Conservation (phyloP, 2,888 invertebrate species). For the Drosophila birchii region DNA sequence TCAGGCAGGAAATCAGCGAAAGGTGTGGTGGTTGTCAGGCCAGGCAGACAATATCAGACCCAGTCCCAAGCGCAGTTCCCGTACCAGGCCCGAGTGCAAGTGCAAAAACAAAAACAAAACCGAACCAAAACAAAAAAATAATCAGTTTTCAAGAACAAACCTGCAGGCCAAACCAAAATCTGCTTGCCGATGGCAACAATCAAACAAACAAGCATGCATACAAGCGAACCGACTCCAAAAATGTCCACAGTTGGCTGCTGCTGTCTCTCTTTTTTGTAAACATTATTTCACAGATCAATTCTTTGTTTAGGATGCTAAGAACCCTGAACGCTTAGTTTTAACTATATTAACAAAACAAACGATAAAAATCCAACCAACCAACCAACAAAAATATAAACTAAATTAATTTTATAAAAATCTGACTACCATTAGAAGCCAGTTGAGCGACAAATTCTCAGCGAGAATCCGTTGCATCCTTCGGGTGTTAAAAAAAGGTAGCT, state of each 20-base stretch:
- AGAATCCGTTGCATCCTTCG: constrained; percentile 8
- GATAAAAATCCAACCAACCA: constrained; percentile 33
- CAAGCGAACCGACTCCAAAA: constrained; percentile 31
- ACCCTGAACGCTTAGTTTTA: constrained; percentile 76
- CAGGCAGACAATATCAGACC: constrained; percentile 67
- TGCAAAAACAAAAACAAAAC: neutral
- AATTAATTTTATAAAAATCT: constrained; percentile 34
- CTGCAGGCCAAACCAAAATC: constrained; percentile 11
- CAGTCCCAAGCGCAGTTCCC: constrained; percentile 22
- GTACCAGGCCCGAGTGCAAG: constrained; percentile 28
- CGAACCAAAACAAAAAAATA: neutral
- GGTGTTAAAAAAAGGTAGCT: constrained; percentile 51
- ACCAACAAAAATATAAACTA: constrained; percentile 46
- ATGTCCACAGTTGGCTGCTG: constrained; percentile 35
- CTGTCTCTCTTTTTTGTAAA: constrained; percentile 52
- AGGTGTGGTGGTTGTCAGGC: constrained; percentile 47
- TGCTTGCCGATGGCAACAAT: constrained; percentile 10
- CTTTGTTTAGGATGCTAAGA: constrained; percentile 76
- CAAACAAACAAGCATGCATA: neutral
- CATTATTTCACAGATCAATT: constrained; percentile 68
- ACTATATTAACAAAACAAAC: constrained; percentile 66
- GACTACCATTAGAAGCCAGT: constrained; percentile 26
- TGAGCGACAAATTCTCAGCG: constrained; percentile 12
- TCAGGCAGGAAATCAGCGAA: constrained; percentile 57
- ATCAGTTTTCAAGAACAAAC: constrained; percentile 14